Conservation (phyloP, 1,140 invertebrate species). For the Hypothenemus hampei region DNA sequence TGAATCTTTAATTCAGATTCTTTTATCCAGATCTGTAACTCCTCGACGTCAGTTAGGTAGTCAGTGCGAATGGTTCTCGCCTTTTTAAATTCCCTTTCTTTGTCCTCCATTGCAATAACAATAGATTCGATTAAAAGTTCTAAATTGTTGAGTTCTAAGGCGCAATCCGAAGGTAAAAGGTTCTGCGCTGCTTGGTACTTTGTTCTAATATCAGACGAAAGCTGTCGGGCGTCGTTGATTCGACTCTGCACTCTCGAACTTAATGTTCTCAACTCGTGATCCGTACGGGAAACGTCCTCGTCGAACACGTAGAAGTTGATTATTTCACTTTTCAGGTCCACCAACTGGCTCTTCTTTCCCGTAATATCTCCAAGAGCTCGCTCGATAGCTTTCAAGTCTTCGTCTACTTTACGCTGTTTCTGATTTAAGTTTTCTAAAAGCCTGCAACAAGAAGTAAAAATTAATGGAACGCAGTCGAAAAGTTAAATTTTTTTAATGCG, state of each 20-base stretch:
- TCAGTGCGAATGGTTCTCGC: slow-evolving; percentile 75
- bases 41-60: slow-evolving; percentile 72
- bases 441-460: slow-evolving; percentile 42
- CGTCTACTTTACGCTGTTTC: slow-evolving; percentile 54
- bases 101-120: slow-evolving; percentile 75
- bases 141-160: slow-evolving; percentile 67
- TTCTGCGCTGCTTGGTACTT: slow-evolving; percentile 61
- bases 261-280: slow-evolving; percentile 46
- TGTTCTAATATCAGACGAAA: slow-evolving; percentile 60
- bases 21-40: slow-evolving; percentile 75
- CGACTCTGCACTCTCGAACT: slow-evolving; percentile 49
- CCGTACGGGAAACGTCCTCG: slow-evolving; percentile 56
- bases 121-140: slow-evolving; percentile 77
- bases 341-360: slow-evolving; percentile 57
- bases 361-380: slow-evolving; percentile 58
- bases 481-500: background rate
- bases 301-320: slow-evolving; percentile 68
- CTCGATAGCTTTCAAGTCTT: slow-evolving; percentile 57
- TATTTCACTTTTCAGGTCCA: slow-evolving; percentile 58
- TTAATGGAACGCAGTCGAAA: background rate
- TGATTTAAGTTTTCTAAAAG: slow-evolving; percentile 51
- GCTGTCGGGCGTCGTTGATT: slow-evolving; percentile 55
- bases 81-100: slow-evolving; percentile 78
- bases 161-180: slow-evolving; percentile 68
- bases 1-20: slow-evolving; percentile 77